Evolutionary conservation across 2,888 invertebrate genomes (phyloP), one percentile per base, ranked within the genome.

Genomic region (Parnassius mnemosyne): DNA sequence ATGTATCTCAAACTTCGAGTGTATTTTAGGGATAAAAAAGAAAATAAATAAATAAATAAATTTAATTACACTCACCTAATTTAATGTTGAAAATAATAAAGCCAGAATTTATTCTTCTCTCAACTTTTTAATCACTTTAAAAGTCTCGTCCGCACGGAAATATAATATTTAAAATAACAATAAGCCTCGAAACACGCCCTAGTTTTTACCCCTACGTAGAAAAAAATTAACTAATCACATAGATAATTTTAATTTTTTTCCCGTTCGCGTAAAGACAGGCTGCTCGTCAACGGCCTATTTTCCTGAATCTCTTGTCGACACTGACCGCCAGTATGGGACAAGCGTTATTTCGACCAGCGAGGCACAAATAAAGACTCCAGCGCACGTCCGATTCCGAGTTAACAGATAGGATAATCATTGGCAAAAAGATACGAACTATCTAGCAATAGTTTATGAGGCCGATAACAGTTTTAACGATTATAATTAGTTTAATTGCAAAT

Each of bases 281-380:
- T 68, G 65, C 63, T 70, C 71, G 69, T 58, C 61, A 67, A 71
- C 88, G 85, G 84, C 88, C 85, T 88, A 83, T 87, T 80, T 85
- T 83, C 77, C 77, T 80, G 82, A 84, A 76, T 71, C 74, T 69
- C 81, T 73, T 76, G 74, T 72, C 70, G 65, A 69, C 73, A 88
- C 88, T 87, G 89, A 69, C 69, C 67, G 70, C 63, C 57, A 41
- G 53, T 44, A 53, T 43, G 60, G 63, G 59, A 54, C 57, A 53
- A 44, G 52, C 52, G 59, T 34, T 55, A 55, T 47, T 55, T 55
- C 10, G 56, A 59, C 63, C 60, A 59, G 52, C 43, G 55, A n/a
- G 55, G 51, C 46, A 25, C 55, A 63, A 63, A 52, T 63, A 59
- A 63, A 52, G 63, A 42, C 55, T 13, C 52, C 59, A 12, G 10